Evolutionary conservation across 1,140 invertebrate species (phyloP).

Genomic region (Calycopis cecrops): DNA sequence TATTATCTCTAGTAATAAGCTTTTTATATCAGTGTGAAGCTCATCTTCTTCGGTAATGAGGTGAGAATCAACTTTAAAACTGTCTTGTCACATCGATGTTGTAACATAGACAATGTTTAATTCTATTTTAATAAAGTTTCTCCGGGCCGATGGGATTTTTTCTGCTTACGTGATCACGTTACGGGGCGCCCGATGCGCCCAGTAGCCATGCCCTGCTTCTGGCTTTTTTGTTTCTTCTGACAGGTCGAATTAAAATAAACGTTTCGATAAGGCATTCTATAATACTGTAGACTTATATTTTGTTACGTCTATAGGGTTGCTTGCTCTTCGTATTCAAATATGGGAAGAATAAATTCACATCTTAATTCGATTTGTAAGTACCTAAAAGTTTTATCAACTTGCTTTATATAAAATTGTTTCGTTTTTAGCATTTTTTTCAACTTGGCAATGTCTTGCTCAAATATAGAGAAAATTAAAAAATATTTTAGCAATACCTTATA

Average conservation of each 20-base stretch:
- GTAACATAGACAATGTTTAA: conserved; percentile 1
- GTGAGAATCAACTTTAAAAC: not conserved
- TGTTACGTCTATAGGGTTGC: conserved; percentile 49
- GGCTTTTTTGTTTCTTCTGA: conserved; percentile 66
- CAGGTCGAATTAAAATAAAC: conserved; percentile 74
- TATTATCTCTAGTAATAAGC: too few species aligned
- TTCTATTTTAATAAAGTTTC: conserved; percentile 20
- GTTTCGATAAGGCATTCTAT: conserved; percentile 64
- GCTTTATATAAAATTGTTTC: too few species aligned
- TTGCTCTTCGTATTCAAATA: too few species aligned
- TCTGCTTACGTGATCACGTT: conserved; percentile 48
- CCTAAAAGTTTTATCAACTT: too few species aligned
- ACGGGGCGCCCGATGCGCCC: conserved; percentile 51
- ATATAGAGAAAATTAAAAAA: too few species aligned
- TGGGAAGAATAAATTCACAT: too few species aligned
- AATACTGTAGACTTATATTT: conserved; percentile 59
- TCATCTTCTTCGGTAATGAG: conserved; percentile 1
- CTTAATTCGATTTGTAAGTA: too few species aligned
- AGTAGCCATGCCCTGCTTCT: conserved; percentile 55
- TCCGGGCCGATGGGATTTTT: conserved; percentile 36
- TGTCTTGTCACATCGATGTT: conserved; percentile 5
- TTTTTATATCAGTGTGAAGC: not conserved
- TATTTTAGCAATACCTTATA: too few species aligned
- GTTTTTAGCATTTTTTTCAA: too few species aligned
- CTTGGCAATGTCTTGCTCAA: too few species aligned